Base-by-base conservation (phyloP, 2,797 vertebrate species). In the Myotis vivesi region DNA sequence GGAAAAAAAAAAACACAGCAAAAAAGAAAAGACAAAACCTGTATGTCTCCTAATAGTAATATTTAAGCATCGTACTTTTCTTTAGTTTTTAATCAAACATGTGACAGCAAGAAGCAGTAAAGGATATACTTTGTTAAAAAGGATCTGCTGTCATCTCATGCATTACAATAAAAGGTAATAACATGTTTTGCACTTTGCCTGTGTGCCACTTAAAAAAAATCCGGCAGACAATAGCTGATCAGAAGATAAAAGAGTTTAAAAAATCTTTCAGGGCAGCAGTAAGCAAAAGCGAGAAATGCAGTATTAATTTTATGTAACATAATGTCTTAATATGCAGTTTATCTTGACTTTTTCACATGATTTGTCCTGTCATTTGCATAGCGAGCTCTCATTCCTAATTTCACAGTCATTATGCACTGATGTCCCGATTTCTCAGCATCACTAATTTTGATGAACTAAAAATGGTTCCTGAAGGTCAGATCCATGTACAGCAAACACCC, bases 361-460 rank as follows among this genome's bases (percentile, higher is more conserved):
- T 99, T 99, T 99, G 98, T 98, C 99, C 99, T 98, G 98, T 98
- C 98, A 99, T 99, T 99, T 99, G 99, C 99, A 99, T 99, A 99
- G 98, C 97, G 98, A 98, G 98, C 98, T 98, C 98, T 99, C 98
- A 98, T 99, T 99, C 99, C 99, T 99, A 99, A 99, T 99, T 99
- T 99, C 99, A 99, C 99, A 99, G 99, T 99, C 99, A 99, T 99
- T 99, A 99, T 99, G 99, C 99, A 99, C 98, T 98, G 98, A 99
- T 99, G 99, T 99, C 99, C 99, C 98, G 99, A 99, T 98, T 99
- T 99, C 98, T 99, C 98, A 98, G 99, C 99, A 99, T 99, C 98
- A 99, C 99, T 99, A 99, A 99, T 99, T 99, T 99, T 99, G 99
- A 99, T 99, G 98, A 99, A 99, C 98, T 99, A 99, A 99, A 98